These are phyloP conservation scores for Oreochromis grahami DNA, from an alignment of 2,797 vertebrate species.

Conservation along the genomic window DNA sequence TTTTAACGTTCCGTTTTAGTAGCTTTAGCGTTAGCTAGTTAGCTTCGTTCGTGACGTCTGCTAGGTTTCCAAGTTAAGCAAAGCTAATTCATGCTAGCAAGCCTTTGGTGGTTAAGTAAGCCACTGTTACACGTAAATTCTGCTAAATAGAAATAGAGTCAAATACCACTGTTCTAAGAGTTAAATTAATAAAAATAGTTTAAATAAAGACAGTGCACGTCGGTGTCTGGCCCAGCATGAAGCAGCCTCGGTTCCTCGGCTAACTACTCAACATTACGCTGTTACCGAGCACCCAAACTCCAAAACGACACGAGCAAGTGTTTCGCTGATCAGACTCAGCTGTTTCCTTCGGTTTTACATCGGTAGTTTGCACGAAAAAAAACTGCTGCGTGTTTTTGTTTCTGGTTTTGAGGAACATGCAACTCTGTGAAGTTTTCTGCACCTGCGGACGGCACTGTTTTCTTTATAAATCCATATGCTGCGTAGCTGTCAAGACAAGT, in stretches of 20 bases:
- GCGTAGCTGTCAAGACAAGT: neutral
- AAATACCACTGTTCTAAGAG: neutral
- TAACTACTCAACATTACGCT: neutral
- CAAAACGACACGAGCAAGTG: neutral
- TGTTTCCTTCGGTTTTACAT: neutral
- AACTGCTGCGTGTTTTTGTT: fast-evolving
- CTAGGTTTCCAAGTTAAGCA: neutral
- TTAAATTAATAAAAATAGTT: neutral
- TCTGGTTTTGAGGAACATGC: neutral
- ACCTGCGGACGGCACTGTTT: neutral
- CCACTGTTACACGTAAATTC: neutral
- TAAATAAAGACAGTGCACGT: neutral
- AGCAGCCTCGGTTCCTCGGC: neutral
- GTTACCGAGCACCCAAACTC: neutral
- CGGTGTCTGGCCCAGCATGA: neutral
- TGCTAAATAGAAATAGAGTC: neutral
- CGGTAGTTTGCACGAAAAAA: neutral
- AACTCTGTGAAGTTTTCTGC: neutral
- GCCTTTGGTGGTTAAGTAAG: neutral
- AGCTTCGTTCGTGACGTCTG: neutral
- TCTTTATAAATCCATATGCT: neutral
- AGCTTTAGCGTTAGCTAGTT: constrained; percentile 9
- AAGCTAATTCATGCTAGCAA: neutral
- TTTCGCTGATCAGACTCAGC: neutral
- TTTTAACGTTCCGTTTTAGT: neutral